Evolutionary conservation across 2,113 vertebrate genomes (phyloP).

Genomic region (Xenopus tropicalis): DNA sequence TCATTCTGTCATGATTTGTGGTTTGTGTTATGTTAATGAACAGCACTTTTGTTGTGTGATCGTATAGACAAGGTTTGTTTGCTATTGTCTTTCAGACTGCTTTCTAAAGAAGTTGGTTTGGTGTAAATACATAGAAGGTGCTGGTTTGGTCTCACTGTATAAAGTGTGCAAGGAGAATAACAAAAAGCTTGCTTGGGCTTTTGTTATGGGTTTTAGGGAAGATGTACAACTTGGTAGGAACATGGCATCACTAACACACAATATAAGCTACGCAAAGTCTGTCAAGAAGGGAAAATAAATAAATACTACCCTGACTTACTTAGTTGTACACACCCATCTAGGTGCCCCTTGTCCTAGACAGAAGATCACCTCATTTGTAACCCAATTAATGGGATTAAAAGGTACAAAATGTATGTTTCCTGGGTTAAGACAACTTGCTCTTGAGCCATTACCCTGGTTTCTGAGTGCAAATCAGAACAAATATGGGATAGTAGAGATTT

Average conservation of each 20-base stretch:
- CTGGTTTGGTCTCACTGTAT: too few relatives aligned
- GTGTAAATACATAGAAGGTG: too few relatives aligned
- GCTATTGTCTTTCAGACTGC: too few relatives aligned
- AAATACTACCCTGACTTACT: not conserved
- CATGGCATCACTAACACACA: too few relatives aligned
- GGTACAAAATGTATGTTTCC: not conserved
- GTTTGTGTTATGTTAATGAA: too few relatives aligned
- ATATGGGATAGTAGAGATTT: too few relatives aligned
- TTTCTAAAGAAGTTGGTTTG: too few relatives aligned
- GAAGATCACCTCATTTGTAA: not conserved
- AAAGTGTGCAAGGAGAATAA: not conserved
- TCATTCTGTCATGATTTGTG: too few relatives aligned
- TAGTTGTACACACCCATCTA: not conserved
- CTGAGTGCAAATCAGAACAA: not conserved
- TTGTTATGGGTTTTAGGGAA: not conserved
- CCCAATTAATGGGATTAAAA: not conserved
- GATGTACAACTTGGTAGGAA: not conserved
- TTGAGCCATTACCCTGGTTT: not conserved
- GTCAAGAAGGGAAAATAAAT: not conserved
- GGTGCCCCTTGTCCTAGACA: not conserved
- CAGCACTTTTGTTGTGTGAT: too few relatives aligned
- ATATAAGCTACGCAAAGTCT: not conserved
- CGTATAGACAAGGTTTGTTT: too few relatives aligned
- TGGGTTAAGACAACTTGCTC: not conserved
- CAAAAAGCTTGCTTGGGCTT: not conserved